Conservation (phyloP, 2,113 vertebrate species). For the Tenebrosternarchus preto region DNA sequence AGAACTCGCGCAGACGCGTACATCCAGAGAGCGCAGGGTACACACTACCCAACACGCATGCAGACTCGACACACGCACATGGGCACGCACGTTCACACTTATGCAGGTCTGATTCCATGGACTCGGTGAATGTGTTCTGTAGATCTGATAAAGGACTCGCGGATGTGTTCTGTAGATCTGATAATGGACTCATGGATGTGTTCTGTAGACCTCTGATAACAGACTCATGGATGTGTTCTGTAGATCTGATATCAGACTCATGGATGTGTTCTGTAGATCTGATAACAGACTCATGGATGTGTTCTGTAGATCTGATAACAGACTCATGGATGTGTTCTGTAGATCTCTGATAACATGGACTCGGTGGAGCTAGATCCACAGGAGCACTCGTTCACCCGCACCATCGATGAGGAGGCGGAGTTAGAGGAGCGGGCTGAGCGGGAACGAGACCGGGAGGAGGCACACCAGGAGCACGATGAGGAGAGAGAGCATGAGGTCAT, state of each 20-base stretch:
- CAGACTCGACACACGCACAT: not conserved
- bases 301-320: no score
- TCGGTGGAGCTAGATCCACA: slow-evolving; percentile 88
- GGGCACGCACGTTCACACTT: not conserved
- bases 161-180: no score
- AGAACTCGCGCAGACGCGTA: slow-evolving; percentile 89
- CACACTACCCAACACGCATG: not conserved
- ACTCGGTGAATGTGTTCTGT: slow-evolving; percentile 91
- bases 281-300: no score
- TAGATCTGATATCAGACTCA: no score
- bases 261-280: no score
- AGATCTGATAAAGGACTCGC: no score
- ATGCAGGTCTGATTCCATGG: slow-evolving; percentile 90
- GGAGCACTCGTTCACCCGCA: slow-evolving; percentile 92
- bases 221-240: no score
- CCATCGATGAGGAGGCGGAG: slow-evolving; percentile 97
- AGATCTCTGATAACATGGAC: slow-evolving; percentile 94
- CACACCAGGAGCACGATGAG: slow-evolving; percentile 89
- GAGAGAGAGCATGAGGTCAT: slow-evolving; percentile 95
- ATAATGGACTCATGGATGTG: no score
- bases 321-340: not conserved
- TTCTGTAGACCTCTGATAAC: no score
- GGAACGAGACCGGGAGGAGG: slow-evolving; percentile 85
- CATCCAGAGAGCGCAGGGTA: slow-evolving; percentile 92
- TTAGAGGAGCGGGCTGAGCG: slow-evolving; percentile 91